Base-by-base conservation (phyloP, 2,888 invertebrate species). In the Himalopsyche tibetana region DNA sequence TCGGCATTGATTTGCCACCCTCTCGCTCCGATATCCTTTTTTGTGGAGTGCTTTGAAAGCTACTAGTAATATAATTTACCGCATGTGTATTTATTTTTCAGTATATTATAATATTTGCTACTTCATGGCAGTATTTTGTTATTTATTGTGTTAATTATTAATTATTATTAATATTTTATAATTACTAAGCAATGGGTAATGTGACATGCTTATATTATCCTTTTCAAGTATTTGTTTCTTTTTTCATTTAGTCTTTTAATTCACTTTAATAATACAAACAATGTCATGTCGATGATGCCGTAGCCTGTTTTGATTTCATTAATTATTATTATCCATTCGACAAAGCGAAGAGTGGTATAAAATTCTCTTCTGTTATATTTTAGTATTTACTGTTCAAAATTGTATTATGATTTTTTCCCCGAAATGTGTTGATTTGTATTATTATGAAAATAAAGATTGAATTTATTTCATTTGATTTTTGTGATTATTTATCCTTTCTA, bases 391-490 rank as follows among this genome's bases (percentile, higher is more conserved):
- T 74, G 74, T 74, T 74, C 38, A 74, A 74, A 74, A 74, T 51
- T 74, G 74, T 74, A 74, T 38, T 74, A 74, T 36, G 19, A 74
- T 38, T 74, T 38, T 74, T 74, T 36, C 74, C 36, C 74, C 11
- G 36, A 74, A 74, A 69, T 80, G 55, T 85, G 85, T 85, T 85
- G 85, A 85, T 69, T 69, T 85, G 74, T 85, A 82, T 84, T 80
- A 80, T 86, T 55, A 36, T 87, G 28, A 51, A 51, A 87, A 85
- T 87, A 85, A 84, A 87, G 83, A 84, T 87, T 83, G 84, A 88
- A 87, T 82, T 87, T 88, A 88, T 88, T 88, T 88, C 88, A 88
- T 88, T 84, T 88, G 88, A 87, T 88, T 88, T 88, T 88, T 84
- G 87, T 88, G 82, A 84, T 88, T 87, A 88, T 88, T 88, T 88